A percentile compares a stretch with the other conserved stretches of the same genome.
Evolutionary conservation across 2,888 invertebrate genomes (phyloP).

Genomic region (Cistogaster globosa): DNA sequence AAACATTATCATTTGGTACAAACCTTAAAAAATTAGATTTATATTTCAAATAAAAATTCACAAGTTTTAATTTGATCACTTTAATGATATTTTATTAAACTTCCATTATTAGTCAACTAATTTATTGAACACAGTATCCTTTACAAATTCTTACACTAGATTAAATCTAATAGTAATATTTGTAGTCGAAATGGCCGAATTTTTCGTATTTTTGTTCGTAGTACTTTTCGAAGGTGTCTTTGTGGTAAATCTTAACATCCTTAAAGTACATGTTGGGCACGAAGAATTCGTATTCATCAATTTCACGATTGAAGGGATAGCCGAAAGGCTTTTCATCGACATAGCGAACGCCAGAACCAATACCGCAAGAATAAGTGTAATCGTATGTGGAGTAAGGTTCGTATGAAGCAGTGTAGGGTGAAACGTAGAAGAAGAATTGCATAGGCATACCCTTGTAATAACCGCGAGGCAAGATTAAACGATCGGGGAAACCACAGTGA

Average conservation of each 20-base stretch:
- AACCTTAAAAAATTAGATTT: too few relatives aligned
- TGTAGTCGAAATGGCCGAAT: conserved; percentile 80
- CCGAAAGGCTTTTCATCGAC: conserved; percentile 87
- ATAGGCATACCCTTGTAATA: conserved; percentile 85
- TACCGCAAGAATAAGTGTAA: conserved; percentile 83
- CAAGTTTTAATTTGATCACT: too few relatives aligned
- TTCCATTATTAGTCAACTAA: too few relatives aligned
- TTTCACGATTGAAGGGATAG: conserved; percentile 88
- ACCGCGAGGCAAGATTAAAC: conserved; percentile 86
- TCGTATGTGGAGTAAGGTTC: conserved; percentile 83
- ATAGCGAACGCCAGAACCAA: conserved; percentile 83
- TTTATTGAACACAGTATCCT: too few relatives aligned
- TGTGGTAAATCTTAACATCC: conserved; percentile 83
- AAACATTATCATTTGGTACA: too few relatives aligned
- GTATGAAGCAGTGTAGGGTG: conserved; percentile 80
- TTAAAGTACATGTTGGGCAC: conserved; percentile 86
- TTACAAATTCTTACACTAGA: too few relatives aligned
- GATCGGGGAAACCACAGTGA: conserved; percentile 85
- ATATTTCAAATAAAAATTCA: too few relatives aligned
- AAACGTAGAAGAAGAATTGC: conserved; percentile 85
- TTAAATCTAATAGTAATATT: conserved; percentile 72
- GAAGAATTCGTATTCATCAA: conserved; percentile 85
- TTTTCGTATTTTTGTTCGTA: conserved; percentile 77
- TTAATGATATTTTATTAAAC: too few relatives aligned
- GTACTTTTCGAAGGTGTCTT: conserved; percentile 78